Evolutionary conservation across 1,140 invertebrate species (phyloP), one percentile per base, ranked within the genome.

Genomic region (Diploscapter pachys): DNA sequence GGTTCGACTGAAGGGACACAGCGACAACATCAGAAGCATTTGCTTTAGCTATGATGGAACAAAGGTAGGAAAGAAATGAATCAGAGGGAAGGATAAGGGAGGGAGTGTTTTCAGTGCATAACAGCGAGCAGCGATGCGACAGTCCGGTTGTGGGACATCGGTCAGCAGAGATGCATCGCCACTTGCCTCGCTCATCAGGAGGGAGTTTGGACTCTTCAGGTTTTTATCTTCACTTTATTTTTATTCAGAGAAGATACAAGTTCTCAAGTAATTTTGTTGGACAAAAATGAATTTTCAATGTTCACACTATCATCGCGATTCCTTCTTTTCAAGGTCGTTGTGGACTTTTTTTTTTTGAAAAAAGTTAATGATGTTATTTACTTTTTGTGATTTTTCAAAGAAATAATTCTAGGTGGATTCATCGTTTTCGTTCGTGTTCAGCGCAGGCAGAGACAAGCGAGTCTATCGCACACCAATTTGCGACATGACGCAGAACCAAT

Each of bases 41-140:
- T 91, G 96, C 65, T 89, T 99, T 4, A 98, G 96, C 82, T 90
- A 91, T 83, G 96, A 99, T 89, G 96, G 95, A 11, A 81, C 90
- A 63, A 88, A 89, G 86, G 88, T 89, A 31, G 31, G 31, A 31
- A 31, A 31, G 31, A 31, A 31, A 31, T 31, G 31, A 31, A 31
- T 31, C 0, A 31, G 31, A 31, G 31, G 1, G 31, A 31, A 31
- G 31, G 31, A 31, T 31, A 31, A 0, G 31, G 31, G 11, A 67
- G 56, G 11, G 11, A 78, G 6, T 71, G 71, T 54, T 83, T 85
- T 77, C 91, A 97, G 87, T 96, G 95, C 88, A 89, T 99, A 4
- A 98, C 95, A 4, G 96, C 94, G 3, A 98, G 96, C 86, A 98
- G 95, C 2, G 97, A 99, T 89, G 96, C 95, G 62, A 96, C 94